A percentile compares a stretch with the other conserved stretches of the same genome.
These are phyloP conservation scores for Dryobates pubescens DNA, from an alignment of 2,797 vertebrate genomes.

Conservation along the genomic window DNA sequence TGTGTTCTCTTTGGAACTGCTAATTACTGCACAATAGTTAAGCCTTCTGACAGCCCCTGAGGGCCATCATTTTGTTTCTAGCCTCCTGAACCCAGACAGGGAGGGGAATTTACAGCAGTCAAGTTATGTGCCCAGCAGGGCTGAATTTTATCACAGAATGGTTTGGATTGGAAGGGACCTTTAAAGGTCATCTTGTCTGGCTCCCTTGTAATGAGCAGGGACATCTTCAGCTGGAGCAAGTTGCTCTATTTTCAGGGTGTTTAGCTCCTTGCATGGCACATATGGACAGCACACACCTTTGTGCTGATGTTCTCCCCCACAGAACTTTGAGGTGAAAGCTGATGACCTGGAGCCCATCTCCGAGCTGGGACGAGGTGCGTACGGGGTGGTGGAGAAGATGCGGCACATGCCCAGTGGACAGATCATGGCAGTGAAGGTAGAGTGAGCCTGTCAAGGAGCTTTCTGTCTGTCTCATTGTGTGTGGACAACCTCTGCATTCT, in stretches of 20 bases:
- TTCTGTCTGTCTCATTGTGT: not conserved
- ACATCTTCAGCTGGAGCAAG: not conserved
- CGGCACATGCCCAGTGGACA: slow-evolving; percentile 91
- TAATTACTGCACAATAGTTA: not conserved
- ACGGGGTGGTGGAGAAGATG: slow-evolving; percentile 98
- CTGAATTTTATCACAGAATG: not conserved
- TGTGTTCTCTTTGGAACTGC: not conserved
- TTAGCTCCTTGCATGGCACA: accelerated
- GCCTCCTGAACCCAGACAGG: not conserved
- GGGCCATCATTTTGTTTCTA: not conserved
- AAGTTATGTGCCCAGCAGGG: not conserved
- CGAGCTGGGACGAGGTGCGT: slow-evolving; percentile 95
- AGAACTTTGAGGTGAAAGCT: slow-evolving; percentile 99
- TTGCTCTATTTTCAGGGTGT: accelerated
- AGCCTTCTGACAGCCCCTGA: not conserved
- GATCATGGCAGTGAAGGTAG: slow-evolving; percentile 99
- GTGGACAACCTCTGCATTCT: not conserved
- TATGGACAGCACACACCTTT: accelerated
- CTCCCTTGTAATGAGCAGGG: not conserved
- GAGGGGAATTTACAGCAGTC: not conserved
- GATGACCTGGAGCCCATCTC: slow-evolving; percentile 96
- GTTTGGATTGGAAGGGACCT: not conserved
- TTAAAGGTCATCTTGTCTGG: not conserved
- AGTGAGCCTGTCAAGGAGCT: not conserved
- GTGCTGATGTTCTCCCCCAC: not conserved